Percentiles rank a stretch among this genome's conserved stretches.
Evolutionary conservation across 2,113 vertebrate species (phyloP).

Genomic region (Hippocampus guttulatus): DNA sequence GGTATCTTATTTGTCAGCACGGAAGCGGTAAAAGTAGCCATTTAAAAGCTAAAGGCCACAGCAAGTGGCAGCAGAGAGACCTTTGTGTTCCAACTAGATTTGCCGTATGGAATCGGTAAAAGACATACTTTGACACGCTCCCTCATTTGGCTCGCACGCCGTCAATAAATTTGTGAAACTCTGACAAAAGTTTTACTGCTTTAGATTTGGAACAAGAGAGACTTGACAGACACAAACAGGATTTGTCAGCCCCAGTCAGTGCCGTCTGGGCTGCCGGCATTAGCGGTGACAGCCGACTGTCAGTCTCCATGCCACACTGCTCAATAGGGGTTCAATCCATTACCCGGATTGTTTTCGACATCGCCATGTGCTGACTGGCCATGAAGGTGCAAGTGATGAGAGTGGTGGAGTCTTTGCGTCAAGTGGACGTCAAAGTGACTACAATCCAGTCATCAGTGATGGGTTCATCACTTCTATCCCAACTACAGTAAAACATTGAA

Average conservation of each 20-base stretch:
- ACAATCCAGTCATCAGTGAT: neutral
- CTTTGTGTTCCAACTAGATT: neutral
- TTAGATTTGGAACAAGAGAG: slow-evolving; percentile 42
- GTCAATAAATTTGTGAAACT: neutral
- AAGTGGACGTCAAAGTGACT: neutral
- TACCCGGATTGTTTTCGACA: slow-evolving; percentile 56
- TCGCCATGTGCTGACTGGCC: slow-evolving; percentile 34
- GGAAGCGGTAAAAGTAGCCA: too few relatives aligned
- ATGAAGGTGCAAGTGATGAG: slow-evolving; percentile 18
- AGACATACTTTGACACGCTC: neutral
- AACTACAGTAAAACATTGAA: neutral
- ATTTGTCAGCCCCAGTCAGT: slow-evolving; percentile 55
- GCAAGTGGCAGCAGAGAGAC: neutral
- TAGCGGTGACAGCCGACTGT: slow-evolving; percentile 56
- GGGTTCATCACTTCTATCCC: neutral
- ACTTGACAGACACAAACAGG: slow-evolving; percentile 49
- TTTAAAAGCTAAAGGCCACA: neutral
- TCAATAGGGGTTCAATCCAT: slow-evolving; percentile 65
- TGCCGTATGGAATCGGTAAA: neutral
- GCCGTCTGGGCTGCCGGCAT: slow-evolving; percentile 43
- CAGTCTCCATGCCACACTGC: slow-evolving; percentile 49
- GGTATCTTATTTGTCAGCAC: too few relatives aligned
- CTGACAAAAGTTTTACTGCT: slow-evolving; percentile 33
- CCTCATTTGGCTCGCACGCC: neutral
- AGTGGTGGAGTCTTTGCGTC: slow-evolving; percentile 11